Conservation (phyloP, 2,888 invertebrate genomes). For the Anodontia alba region DNA sequence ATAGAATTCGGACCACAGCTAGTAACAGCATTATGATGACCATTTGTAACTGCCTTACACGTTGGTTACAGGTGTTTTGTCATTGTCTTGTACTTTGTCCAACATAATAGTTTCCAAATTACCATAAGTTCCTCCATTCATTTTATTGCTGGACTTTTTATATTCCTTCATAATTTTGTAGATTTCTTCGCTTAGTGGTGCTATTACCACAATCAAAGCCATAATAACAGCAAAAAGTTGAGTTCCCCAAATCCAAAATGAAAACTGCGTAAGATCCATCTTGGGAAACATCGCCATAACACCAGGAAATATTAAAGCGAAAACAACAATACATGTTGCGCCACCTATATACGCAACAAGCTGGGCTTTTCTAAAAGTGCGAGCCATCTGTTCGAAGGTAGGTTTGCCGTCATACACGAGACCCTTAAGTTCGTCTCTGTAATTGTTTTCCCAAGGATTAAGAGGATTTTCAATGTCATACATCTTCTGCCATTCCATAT, state of each 20-base stretch:
- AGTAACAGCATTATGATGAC: no score
- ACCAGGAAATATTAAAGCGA: slow-evolving; percentile 76
- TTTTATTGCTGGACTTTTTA: slow-evolving; percentile 63
- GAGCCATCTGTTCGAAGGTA: slow-evolving; percentile 77
- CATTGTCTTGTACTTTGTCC: slow-evolving; percentile 42
- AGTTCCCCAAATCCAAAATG: slow-evolving; percentile 78
- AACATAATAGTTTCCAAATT: slow-evolving; percentile 56
- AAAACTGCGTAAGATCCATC: slow-evolving; percentile 75
- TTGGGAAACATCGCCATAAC: slow-evolving; percentile 79
- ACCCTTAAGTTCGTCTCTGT: slow-evolving; percentile 76
- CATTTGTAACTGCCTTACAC: slow-evolving; percentile 35
- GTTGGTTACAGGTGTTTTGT: slow-evolving; percentile 58
- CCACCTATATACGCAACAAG: slow-evolving; percentile 77
- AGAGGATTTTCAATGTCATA: slow-evolving; percentile 81
- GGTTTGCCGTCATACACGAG: slow-evolving; percentile 76
- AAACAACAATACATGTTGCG: slow-evolving; percentile 69
- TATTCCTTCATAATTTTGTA: slow-evolving; percentile 75
- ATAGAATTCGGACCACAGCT: no score
- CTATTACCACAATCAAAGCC: slow-evolving; percentile 79
- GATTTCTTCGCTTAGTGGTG: slow-evolving; percentile 79
- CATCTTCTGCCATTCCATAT: slow-evolving; percentile 80
- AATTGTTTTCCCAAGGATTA: slow-evolving; percentile 80
- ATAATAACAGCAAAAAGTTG: slow-evolving; percentile 79
- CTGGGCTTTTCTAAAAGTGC: slow-evolving; percentile 74
- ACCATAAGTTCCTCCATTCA: slow-evolving; percentile 56